These are phyloP conservation scores for Pocillopora damicornis DNA, from an alignment of 64 coral and sea anemone genomes.

Conservation along the genomic window DNA sequence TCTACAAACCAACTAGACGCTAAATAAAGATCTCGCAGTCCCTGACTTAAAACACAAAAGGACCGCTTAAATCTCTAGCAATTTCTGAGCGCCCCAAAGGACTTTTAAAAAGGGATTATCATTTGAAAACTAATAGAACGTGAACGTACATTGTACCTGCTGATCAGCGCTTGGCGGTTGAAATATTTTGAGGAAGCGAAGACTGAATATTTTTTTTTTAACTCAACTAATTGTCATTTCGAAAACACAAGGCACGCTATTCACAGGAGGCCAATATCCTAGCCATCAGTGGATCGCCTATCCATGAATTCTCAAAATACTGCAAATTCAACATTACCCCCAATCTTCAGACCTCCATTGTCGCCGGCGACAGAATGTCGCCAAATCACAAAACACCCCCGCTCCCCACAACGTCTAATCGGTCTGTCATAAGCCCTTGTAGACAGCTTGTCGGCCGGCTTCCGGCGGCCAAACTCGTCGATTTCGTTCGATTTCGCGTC, in stretches of 20 bases:
- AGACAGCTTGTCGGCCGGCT: slow-evolving; percentile 37
- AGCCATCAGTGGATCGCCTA: slow-evolving; percentile 30
- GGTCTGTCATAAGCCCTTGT: slow-evolving; percentile 28
- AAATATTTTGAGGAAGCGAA: not conserved
- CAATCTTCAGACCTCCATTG: slow-evolving; percentile 68
- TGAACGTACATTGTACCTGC: slow-evolving; percentile 14
- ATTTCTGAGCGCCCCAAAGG: not conserved
- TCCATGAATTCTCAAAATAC: slow-evolving; percentile 76
- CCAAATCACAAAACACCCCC: slow-evolving; percentile 65
- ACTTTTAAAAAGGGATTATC: not conserved
- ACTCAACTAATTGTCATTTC: slow-evolving; percentile 37
- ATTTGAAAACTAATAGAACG: not conserved
- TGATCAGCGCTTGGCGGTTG: not conserved
- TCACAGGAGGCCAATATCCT: slow-evolving; percentile 44
- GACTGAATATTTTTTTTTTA: not conserved
- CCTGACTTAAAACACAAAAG: not conserved
- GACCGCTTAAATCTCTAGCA: not conserved
- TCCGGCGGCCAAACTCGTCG: slow-evolving; percentile 39
- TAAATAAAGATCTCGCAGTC: not conserved
- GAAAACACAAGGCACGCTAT: slow-evolving; percentile 3
- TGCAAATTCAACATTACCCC: slow-evolving; percentile 70
- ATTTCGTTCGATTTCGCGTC: slow-evolving; percentile 31
- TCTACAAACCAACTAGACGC: not conserved
- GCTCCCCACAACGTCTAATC: slow-evolving; percentile 59
- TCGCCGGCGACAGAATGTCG: slow-evolving; percentile 83